A percentile compares a stretch with the other conserved stretches of the same genome.
phyloP scores from a whole-genome alignment of 2,113 vertebrate genomes.

The Neolamprologus brichardi region DNA sequence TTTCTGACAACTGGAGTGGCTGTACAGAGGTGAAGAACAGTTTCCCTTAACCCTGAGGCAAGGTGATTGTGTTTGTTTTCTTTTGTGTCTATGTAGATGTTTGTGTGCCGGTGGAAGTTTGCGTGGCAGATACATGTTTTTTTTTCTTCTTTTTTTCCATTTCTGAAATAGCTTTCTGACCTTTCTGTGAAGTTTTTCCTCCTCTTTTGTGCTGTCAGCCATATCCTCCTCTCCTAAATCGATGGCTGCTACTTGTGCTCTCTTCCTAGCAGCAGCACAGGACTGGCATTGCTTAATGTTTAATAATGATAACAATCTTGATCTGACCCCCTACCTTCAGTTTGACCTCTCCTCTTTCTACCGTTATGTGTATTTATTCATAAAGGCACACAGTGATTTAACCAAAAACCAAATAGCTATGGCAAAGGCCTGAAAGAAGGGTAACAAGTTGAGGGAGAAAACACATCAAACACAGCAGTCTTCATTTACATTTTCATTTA shows the following conservation, averaged over 20 bases:
- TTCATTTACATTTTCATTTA: conserved; percentile 78
- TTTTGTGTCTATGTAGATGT: not conserved
- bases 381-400: conserved; percentile 55
- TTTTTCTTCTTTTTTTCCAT: not conserved
- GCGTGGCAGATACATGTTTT: not conserved
- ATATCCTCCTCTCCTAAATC: conserved; percentile 37
- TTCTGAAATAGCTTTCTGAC: conserved; percentile 54
- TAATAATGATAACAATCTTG: conserved; percentile 23
- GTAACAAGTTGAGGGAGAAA: conserved; percentile 54
- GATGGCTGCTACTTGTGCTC: conserved; percentile 20
- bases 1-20: not conserved
- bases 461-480: conserved; percentile 36
- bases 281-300: conserved; percentile 20
- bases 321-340: not conserved
- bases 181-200: conserved; percentile 47
- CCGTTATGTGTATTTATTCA: conserved; percentile 21
- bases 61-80: conserved; percentile 6
- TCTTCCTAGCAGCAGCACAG: not conserved
- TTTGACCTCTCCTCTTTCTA: not conserved
- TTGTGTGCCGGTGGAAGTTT: not conserved
- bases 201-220: conserved; percentile 40
- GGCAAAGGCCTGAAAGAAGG: conserved; percentile 43
- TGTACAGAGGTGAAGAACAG: not conserved
- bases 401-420: conserved; percentile 52
- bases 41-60: conserved; percentile 19